Evolutionary conservation across 1,140 invertebrate species (phyloP).

Genomic region (Hestina assimilis): DNA sequence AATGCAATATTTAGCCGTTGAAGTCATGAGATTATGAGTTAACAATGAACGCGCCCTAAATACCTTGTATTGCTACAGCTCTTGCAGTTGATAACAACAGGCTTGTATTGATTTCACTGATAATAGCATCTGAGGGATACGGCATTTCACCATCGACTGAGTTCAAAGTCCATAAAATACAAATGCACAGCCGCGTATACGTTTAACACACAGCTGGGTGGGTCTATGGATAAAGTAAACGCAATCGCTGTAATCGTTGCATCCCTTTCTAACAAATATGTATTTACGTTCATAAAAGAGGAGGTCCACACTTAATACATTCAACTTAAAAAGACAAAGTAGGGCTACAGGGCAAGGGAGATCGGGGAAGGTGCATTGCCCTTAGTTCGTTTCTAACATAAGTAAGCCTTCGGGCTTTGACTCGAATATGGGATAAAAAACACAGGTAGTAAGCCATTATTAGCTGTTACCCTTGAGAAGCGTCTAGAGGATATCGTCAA

Average conservation of each 20-base stretch:
- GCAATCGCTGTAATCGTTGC: conserved; percentile 48
- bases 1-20: conserved; percentile 16
- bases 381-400: conserved; percentile 58
- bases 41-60: conserved; percentile 38
- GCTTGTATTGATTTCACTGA: conserved; percentile 55
- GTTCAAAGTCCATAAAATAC: conserved; percentile 71
- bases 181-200: conserved; percentile 51
- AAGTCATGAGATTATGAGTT: conserved; percentile 24
- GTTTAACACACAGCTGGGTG: conserved; percentile 62
- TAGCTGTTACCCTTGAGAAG: conserved; percentile 68
- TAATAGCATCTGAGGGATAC: conserved; percentile 49
- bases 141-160: conserved; percentile 65
- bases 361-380: conserved; percentile 70
- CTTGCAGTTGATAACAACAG: conserved; percentile 35
- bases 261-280: conserved; percentile 61
- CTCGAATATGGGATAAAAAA: conserved; percentile 66
- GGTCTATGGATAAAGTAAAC: conserved; percentile 52
- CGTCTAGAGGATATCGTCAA: conserved; percentile 62
- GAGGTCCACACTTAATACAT: conserved; percentile 49
- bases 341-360: conserved; percentile 76
- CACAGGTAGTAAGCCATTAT: conserved; percentile 70
- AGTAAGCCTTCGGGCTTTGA: conserved; percentile 64
- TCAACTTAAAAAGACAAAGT: conserved; percentile 63
- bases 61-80: conserved; percentile 34
- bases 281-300: conserved; percentile 35